These are phyloP conservation scores for Sphinx pinastri DNA, from an alignment of 2,888 invertebrate genomes.

Conservation along the genomic window DNA sequence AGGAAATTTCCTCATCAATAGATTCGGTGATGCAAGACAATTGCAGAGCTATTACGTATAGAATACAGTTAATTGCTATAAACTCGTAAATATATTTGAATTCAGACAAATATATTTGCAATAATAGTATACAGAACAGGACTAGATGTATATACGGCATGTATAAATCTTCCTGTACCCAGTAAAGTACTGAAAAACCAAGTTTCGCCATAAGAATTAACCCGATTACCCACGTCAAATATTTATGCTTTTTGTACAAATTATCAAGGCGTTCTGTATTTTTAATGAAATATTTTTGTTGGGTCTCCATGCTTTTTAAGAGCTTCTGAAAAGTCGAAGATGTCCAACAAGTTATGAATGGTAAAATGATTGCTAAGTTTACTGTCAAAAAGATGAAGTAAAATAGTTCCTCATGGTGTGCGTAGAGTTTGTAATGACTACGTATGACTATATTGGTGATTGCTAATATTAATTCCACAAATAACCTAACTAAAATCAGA, in stretches of 20 bases:
- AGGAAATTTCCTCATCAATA: constrained; percentile 33
- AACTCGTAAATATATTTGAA: constrained; percentile 46
- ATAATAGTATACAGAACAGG: constrained; percentile 23
- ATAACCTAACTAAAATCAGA: constrained; percentile 23
- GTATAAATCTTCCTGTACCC: background rate
- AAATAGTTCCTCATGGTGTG: constrained; percentile 20
- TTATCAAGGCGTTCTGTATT: background rate
- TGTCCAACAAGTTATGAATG: background rate
- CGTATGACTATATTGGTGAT: background rate
- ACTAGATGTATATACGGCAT: background rate
- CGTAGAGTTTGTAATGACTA: background rate
- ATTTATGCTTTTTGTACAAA: background rate
- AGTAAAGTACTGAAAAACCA: constrained; percentile 17
- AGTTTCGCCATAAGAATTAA: background rate
- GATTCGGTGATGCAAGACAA: constrained; percentile 41
- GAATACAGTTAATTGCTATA: constrained; percentile 39
- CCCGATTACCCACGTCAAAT: background rate
- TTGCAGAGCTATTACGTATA: constrained; percentile 47
- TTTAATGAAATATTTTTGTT: background rate
- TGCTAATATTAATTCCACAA: constrained; percentile 28
- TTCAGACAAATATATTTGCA: constrained; percentile 35
- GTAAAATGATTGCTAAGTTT: constrained; percentile 24
- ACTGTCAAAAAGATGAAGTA: constrained; percentile 30
- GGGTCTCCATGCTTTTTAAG: background rate
- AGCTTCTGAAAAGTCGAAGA: background rate